Evolutionary conservation across 2,797 vertebrate species (phyloP), one percentile per base, ranked within the genome.

Genomic region (Dallia pectoralis): DNA sequence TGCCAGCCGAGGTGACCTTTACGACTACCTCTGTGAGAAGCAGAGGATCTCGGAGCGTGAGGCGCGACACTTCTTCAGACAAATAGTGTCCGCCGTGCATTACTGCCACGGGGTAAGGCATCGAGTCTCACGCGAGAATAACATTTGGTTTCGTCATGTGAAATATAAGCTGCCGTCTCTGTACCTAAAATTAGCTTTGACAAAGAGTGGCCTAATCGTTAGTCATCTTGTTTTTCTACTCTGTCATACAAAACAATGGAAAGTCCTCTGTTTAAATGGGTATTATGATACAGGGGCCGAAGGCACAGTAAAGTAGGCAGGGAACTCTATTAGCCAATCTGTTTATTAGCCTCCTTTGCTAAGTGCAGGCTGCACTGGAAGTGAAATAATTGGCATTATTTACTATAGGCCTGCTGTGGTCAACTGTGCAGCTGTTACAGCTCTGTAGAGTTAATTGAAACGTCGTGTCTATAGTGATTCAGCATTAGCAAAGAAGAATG

Each of bases 81-180:
- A 99, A 81, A 96, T 98, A 0, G 95, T 98, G 30, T 98, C 97
- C 0, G 97, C 97, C 0, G 92, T 99, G 53, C 94, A 96, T 84
- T 97, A 98, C 87, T 99, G 97, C 85, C 97, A 99, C 73, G 94
- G 92, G 94, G 97, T 98, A 79, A 86, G n/a, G 0, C 15, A 5
- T 22, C 19, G 15, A 22, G 69, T 30, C 69, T 27, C 15, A 49
- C 47, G 3, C 18, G 22, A 22, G 53, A 22, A 25, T 56, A 22
- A 25, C n/a, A 25, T 25, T 56, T 56, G 5, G n/a, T 47, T 47
- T 36, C 47, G 12, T 36, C 19, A 16, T 18, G 19, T 36, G 33
- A 40, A 68, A 22, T n/a, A 47, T 27, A 25, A 29, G 22, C 22
- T 8, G 22, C 25, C 44, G 8, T 48, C 65, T 67, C 66, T 47